Conservation (phyloP, 30 jellyfish, hydroid and myxozoan genomes). For the Catostylus mosaicus region DNA sequence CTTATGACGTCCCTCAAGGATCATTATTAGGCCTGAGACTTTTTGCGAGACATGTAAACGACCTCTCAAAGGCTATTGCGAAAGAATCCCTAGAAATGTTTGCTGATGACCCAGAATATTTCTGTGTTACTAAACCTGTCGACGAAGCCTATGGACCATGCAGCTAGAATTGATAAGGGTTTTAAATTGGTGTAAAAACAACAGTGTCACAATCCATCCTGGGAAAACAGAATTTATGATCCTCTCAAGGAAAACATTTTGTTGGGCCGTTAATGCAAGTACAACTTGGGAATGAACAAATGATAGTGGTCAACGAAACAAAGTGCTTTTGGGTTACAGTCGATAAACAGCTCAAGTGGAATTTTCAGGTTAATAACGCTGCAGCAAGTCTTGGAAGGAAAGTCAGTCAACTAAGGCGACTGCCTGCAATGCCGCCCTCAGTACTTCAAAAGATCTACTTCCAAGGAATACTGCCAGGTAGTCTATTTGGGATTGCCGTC, state of each 20-base stretch:
- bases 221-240: neutral
- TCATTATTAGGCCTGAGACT: conserved; percentile 27
- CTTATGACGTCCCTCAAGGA: conserved; percentile 14
- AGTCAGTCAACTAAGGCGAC: conserved; percentile 7
- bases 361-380: too few relatives aligned
- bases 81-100: conserved; percentile 9
- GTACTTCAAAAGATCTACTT: conserved; percentile 16
- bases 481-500: conserved; percentile 17
- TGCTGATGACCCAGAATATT: conserved; percentile 13
- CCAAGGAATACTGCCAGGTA: conserved; percentile 28
- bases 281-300: neutral
- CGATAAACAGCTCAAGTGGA: too few relatives aligned
- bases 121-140: neutral
- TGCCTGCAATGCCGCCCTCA: neutral
- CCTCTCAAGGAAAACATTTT: neutral
- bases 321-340: neutral
- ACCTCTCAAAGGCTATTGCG: neutral
- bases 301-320: neutral
- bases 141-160: neutral
- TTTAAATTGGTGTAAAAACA: neutral
- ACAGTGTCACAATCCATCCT: neutral
- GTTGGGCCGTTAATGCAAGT: neutral
- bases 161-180: neutral
- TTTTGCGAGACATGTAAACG: conserved; percentile 14
- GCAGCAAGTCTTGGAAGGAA: conserved; percentile 15